Base-by-base conservation (phyloP, 2,113 vertebrate species). In the Haemorhous mexicanus region DNA sequence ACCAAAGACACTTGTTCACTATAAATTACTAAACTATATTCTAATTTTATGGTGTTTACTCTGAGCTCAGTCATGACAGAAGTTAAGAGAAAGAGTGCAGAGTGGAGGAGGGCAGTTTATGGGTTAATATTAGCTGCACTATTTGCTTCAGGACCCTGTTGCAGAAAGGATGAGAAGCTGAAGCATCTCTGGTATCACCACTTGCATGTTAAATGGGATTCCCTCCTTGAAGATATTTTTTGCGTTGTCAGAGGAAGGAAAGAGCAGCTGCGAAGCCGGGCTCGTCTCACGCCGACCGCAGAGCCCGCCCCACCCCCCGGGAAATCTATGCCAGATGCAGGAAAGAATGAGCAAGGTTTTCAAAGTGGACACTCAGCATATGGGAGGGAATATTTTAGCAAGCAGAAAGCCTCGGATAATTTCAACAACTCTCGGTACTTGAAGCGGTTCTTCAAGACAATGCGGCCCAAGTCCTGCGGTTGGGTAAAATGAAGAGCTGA, bases 321-420 rank as follows among this genome's bases (percentile, higher is more conserved):
- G 55, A 97, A 97, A 98, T 98, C 95, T 94, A 94, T 97, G 95
- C 97, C 97, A 98, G 96, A 98, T 97, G 97, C 91, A 70, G 85
- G n/a, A 68, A 97, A 97, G 92, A 96, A 94, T 88, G 77, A 86
- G 50, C 79, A 90, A 94, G 84, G 88, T 95, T 97, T 97, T 91
- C 95, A 97, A 97, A 95, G 87, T 49, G 95, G 87, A 96, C 53
- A 81, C 82, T 96, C 85, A 88, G 93, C 87, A 95, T 20, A 97
- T 95, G 82, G 84, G 66, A 84, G 53, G 84, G 80, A 90, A 77
- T 66, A 28, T 61, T 94, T 91, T 91, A 81, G 63, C 33, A 35
- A 13, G 49, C 46, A 73, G 63, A 95, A 85, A 91, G 67, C 73
- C 76, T 84, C 39, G 10, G 46, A 74, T 92, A 66, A 73, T 93